phyloP scores from a whole-genome alignment of 2,797 vertebrate genomes.

The Lepilemur ruficaudatus region DNA sequence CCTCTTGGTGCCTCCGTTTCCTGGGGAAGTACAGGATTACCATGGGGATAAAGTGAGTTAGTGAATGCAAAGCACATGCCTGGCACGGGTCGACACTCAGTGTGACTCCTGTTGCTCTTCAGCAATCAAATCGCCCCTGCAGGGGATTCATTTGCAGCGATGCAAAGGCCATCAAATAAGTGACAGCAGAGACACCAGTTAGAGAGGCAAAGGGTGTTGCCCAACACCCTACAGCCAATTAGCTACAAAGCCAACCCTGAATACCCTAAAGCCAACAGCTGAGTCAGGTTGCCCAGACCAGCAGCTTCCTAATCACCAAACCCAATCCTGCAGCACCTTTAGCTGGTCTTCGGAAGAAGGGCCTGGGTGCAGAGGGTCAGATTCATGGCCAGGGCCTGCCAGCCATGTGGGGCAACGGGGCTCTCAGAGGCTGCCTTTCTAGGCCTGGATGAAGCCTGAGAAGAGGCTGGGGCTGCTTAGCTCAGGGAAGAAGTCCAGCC shows the following conservation, averaged over 20 bases:
- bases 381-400: background rate
- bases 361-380: background rate
- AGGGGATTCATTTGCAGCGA: background rate
- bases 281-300: slow-evolving; percentile 64
- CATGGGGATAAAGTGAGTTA: background rate
- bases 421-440: background rate
- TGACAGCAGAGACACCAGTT: background rate
- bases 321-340: background rate
- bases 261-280: background rate
- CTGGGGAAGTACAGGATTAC: background rate
- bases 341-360: background rate
- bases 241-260: background rate
- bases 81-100: no score
- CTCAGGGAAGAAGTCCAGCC: background rate
- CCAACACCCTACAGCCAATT: background rate
- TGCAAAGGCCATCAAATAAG: background rate
- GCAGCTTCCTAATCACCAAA: background rate
- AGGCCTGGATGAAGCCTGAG: background rate
- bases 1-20: background rate
- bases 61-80: background rate
- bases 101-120: background rate
- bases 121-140: background rate
- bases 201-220: background rate
- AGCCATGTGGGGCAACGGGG: background rate
- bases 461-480: background rate